Conservation (phyloP, 2,113 vertebrate species). For the Axis porcinus region DNA sequence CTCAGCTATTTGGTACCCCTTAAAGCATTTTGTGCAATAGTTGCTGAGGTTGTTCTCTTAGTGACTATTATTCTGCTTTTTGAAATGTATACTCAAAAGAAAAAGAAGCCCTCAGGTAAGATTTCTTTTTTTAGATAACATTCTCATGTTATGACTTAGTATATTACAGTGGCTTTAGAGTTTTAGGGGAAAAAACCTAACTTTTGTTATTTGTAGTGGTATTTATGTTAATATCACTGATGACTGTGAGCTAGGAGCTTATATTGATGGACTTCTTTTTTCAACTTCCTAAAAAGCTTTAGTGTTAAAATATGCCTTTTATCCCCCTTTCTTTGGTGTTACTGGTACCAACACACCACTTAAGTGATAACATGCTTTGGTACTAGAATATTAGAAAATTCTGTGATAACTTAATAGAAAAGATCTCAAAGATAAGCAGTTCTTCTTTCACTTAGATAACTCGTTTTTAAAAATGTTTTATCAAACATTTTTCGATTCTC, state of each 20-base stretch:
- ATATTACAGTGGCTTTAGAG: neutral
- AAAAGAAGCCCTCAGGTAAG: slow-evolving; percentile 61
- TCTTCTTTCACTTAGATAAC: neutral
- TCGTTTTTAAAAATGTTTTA: neutral
- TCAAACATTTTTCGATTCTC: neutral
- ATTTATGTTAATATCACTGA: neutral
- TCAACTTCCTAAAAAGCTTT: neutral
- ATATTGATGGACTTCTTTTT: neutral
- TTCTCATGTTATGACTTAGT: neutral
- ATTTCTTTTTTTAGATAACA: neutral
- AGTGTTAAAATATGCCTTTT: neutral
- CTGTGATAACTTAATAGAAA: neutral
- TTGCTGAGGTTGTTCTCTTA: slow-evolving; percentile 84
- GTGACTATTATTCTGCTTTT: slow-evolving; percentile 84
- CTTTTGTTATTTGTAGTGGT: neutral
- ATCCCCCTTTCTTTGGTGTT: neutral
- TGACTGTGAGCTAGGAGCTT: neutral
- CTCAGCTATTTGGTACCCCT: slow-evolving; percentile 87
- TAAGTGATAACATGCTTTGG: neutral
- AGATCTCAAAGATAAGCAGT: neutral
- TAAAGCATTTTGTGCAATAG: slow-evolving; percentile 87
- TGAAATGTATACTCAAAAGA: slow-evolving; percentile 80
- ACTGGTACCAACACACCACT: neutral
- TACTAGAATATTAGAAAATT: neutral
- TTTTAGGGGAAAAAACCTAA: neutral